Conservation (phyloP, 2,113 vertebrate genomes). For the Pterocles burchelli region DNA sequence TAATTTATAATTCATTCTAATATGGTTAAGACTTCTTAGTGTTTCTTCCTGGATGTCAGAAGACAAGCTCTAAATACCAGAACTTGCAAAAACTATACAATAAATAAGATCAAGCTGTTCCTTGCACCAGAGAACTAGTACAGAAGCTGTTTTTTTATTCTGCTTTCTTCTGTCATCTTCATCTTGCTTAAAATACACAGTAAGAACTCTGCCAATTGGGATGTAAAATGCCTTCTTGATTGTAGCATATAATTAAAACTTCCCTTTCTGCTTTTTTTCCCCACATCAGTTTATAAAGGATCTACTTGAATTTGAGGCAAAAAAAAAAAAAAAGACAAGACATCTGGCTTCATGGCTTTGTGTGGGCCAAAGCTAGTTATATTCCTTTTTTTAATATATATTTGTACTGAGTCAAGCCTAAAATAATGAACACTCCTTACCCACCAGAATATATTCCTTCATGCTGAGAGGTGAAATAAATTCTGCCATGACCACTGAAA, state of each 20-base stretch:
- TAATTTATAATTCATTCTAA: conserved; percentile 35
- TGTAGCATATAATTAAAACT: conserved; percentile 69
- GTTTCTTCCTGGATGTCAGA: conserved; percentile 20
- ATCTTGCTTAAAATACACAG: conserved; percentile 67
- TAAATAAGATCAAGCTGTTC: conserved; percentile 57
- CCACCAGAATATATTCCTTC: neutral
- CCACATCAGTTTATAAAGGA: conserved; percentile 51
- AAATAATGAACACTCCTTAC: conserved; percentile 41
- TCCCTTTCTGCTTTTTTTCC: conserved; percentile 38
- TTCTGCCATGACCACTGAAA: neutral
- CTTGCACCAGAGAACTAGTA: conserved; percentile 17
- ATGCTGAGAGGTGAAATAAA: conserved; percentile 31
- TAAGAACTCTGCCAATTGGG: conserved; percentile 53
- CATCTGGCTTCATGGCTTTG: conserved; percentile 47
- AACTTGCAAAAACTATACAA: conserved; percentile 30
- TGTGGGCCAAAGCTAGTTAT: conserved; percentile 36
- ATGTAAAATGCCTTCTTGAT: conserved; percentile 64
- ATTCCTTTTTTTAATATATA: conserved; percentile 30
- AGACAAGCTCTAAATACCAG: conserved; percentile 9
- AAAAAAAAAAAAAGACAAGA: neutral
- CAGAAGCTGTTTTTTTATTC: neutral
- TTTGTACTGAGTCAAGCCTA: conserved; percentile 38
- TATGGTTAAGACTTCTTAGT: neutral
- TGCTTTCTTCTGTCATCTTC: conserved; percentile 47
- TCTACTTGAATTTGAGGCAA: conserved; percentile 45